Evolutionary conservation across 2,888 invertebrate species (phyloP).

Genomic region (Euzetes globulus): DNA sequence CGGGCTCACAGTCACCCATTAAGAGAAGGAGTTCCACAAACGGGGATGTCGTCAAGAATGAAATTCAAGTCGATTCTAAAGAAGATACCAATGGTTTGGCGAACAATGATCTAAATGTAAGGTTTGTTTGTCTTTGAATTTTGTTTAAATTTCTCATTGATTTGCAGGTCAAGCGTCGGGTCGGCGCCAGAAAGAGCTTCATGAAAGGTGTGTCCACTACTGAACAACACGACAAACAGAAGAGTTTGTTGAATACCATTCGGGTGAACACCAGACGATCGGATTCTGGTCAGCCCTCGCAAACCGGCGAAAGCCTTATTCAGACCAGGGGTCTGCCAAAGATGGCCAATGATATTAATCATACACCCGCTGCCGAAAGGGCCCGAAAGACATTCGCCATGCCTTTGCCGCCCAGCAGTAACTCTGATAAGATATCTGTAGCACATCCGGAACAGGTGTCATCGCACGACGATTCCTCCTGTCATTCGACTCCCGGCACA

Average conservation of each 20-base stretch:
- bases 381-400: not conserved
- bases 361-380: not conserved
- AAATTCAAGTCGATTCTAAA: not conserved
- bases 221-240: conserved; percentile 23
- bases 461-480: not conserved
- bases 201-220: not conserved
- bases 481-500: conserved; percentile 11
- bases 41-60: not conserved
- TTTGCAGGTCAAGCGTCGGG: not conserved
- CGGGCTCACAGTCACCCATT: not conserved
- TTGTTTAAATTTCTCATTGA: not conserved
- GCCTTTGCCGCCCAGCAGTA: not conserved
- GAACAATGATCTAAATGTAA: not conserved
- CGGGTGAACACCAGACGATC: not conserved
- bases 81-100: not conserved
- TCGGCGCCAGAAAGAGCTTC: not conserved
- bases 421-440: not conserved
- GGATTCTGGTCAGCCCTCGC: not conserved
- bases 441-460: not conserved
- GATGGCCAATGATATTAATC: not conserved
- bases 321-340: not conserved
- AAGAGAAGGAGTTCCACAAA: not conserved
- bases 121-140: not conserved
- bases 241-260: not conserved
- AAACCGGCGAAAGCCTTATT: no score